Percentiles rank a stretch among this genome's conserved stretches.
phyloP scores from a whole-genome alignment of 2,888 invertebrate species.

The Ichneumon xanthorius region DNA sequence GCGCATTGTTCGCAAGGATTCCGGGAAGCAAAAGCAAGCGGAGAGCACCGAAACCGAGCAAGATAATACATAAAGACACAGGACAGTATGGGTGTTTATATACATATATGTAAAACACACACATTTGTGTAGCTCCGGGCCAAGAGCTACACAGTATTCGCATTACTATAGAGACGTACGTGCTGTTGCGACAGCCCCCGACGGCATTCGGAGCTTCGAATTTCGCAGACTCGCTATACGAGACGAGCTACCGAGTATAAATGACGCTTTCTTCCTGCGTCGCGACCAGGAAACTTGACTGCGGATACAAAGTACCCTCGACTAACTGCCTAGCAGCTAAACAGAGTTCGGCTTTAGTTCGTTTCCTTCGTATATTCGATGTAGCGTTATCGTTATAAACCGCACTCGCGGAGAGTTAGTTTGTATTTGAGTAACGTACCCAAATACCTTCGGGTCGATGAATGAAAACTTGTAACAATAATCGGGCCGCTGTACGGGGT shows the following conservation, averaged over 20 bases:
- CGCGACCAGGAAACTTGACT: slow-evolving; percentile 58
- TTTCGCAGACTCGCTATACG: slow-evolving; percentile 74
- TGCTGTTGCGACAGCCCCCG: slow-evolving; percentile 49
- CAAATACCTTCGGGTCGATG: slow-evolving; percentile 43
- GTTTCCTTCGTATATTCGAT: slow-evolving; percentile 6
- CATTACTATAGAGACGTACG: background rate
- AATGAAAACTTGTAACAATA: slow-evolving; percentile 66
- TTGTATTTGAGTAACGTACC: slow-evolving; percentile 22
- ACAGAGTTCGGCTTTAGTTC: slow-evolving; percentile 35
- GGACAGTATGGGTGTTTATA: background rate
- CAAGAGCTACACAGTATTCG: slow-evolving; percentile 23
- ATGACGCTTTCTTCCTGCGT: slow-evolving; percentile 64
- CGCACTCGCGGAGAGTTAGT: background rate
- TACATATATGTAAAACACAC: background rate
- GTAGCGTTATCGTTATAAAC: slow-evolving; percentile 9
- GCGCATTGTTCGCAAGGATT: slow-evolving; percentile 70
- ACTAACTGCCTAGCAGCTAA: slow-evolving; percentile 7
- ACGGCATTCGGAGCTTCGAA: slow-evolving; percentile 71
- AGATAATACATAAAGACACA: slow-evolving; percentile 5
- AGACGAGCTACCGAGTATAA: slow-evolving; percentile 20
- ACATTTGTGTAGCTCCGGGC: background rate
- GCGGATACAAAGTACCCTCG: background rate
- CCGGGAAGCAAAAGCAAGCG: slow-evolving; percentile 65
- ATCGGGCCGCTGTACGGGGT: slow-evolving; percentile 46
- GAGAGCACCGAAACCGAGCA: slow-evolving; percentile 9